phyloP scores from a whole-genome alignment of 2,797 vertebrate genomes.

The Synanceia verrucosa region DNA sequence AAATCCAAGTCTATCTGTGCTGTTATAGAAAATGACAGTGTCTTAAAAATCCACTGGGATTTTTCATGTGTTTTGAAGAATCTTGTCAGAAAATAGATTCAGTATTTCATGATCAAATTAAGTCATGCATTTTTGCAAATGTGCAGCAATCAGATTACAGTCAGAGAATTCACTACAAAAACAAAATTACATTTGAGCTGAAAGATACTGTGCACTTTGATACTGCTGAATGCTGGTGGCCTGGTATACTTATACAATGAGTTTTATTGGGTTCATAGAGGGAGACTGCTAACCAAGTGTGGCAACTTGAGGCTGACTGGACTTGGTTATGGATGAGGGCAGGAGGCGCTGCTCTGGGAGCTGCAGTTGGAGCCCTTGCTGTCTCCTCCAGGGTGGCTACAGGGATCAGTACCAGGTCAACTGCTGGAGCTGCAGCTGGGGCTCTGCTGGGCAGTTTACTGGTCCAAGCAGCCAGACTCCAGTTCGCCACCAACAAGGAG shows the following conservation, averaged over 20 bases:
- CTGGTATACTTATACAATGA: background rate
- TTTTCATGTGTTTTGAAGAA: too few species aligned
- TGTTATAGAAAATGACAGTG: too few species aligned
- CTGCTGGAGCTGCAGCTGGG: slow-evolving; percentile 43
- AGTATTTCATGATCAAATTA: too few species aligned
- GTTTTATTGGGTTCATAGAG: background rate
- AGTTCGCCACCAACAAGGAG: too few species aligned
- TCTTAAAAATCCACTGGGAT: too few species aligned
- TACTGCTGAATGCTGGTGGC: too few species aligned
- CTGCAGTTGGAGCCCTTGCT: slow-evolving; percentile 28
- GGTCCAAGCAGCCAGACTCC: background rate
- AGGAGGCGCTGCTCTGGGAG: slow-evolving; percentile 42
- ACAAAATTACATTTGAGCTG: too few species aligned
- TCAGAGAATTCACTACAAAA: too few species aligned
- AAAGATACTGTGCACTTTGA: background rate
- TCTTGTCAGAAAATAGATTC: too few species aligned
- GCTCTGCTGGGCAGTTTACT: slow-evolving; percentile 45
- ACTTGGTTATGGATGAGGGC: slow-evolving; percentile 10
- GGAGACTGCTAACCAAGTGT: background rate
- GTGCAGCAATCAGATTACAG: too few species aligned
- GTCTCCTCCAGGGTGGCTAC: slow-evolving; percentile 9
- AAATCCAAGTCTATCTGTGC: too few species aligned
- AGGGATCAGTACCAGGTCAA: slow-evolving; percentile 22
- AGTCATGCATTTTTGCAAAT: too few species aligned
- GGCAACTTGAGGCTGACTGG: background rate